Evolutionary conservation across 2,888 invertebrate genomes (phyloP).

Genomic region (Cinara cedri): DNA sequence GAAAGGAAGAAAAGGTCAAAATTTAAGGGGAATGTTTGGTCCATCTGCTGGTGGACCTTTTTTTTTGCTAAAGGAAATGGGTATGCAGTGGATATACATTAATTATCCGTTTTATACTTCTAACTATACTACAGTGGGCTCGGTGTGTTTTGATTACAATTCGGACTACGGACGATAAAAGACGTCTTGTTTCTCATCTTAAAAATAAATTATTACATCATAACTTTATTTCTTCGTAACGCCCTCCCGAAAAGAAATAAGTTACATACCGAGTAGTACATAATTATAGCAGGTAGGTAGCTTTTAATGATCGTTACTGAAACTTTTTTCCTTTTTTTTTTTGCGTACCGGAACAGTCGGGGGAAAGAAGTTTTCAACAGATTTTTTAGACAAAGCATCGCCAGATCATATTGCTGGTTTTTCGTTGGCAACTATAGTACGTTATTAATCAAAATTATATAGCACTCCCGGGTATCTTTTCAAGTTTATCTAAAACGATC

Average conservation of each 20-base stretch:
- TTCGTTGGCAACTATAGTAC: not conserved
- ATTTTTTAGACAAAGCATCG: constrained; percentile 19
- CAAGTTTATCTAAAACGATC: constrained; percentile 26
- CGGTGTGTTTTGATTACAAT: not conserved
- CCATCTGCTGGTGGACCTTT: too few species aligned
- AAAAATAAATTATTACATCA: constrained; percentile 23
- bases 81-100: too few species aligned
- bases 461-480: not conserved
- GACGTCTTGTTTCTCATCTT: not conserved
- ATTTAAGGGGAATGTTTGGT: too few species aligned
- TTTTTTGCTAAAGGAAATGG: too few species aligned
- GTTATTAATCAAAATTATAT: constrained; percentile 42
- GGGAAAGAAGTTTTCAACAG: constrained; percentile 1
- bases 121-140: too few species aligned
- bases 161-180: too few species aligned
- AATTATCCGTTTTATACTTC: not conserved
- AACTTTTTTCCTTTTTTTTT: constrained; percentile 21
- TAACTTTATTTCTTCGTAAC: not conserved
- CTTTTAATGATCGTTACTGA: constrained; percentile 32
- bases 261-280: not conserved
- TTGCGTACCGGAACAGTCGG: not conserved
- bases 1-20: too few species aligned
- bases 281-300: not conserved
- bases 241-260: not conserved
- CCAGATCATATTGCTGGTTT: constrained; percentile 19